Percentiles rank a stretch among this genome's conserved stretches.
These are phyloP conservation scores for Pterocles gutturalis DNA, from an alignment of 2,113 vertebrate genomes.

Conservation along the genomic window DNA sequence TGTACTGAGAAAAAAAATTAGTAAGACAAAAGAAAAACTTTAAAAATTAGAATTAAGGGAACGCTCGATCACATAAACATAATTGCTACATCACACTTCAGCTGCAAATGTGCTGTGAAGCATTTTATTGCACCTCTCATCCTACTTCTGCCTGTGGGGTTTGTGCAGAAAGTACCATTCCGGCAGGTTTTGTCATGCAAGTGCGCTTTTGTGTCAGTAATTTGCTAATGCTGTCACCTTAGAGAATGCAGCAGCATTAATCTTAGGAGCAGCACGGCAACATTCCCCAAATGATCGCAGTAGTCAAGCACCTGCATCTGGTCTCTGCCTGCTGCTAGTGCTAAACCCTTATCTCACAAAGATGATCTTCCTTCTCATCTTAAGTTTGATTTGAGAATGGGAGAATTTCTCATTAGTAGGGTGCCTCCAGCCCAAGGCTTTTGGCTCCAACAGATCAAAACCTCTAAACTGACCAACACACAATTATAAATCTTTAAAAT, in stretches of 20 bases:
- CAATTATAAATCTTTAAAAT: neutral
- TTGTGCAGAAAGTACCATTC: neutral
- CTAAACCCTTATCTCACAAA: neutral
- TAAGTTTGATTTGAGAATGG: neutral
- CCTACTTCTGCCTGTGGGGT: neutral
- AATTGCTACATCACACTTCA: neutral
- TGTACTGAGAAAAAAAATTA: neutral
- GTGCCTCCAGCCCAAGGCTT: neutral
- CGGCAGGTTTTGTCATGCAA: constrained; percentile 16
- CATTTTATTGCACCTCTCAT: neutral
- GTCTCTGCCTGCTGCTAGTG: neutral
- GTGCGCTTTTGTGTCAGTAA: neutral
- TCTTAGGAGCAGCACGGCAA: neutral
- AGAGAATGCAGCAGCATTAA: constrained; percentile 11
- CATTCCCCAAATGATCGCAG: neutral
- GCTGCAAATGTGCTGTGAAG: neutral
- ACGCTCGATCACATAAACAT: neutral
- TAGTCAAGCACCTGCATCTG: neutral
- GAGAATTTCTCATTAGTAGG: neutral
- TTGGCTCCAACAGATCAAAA: neutral
- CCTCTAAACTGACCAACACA: neutral
- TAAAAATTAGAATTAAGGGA: neutral
- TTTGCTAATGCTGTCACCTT: neutral
- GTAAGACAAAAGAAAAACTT: neutral
- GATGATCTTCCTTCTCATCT: neutral